Evolutionary conservation across 2,113 vertebrate genomes (phyloP), one percentile per base, ranked within the genome.

Genomic region (Paradisaea rubra): DNA sequence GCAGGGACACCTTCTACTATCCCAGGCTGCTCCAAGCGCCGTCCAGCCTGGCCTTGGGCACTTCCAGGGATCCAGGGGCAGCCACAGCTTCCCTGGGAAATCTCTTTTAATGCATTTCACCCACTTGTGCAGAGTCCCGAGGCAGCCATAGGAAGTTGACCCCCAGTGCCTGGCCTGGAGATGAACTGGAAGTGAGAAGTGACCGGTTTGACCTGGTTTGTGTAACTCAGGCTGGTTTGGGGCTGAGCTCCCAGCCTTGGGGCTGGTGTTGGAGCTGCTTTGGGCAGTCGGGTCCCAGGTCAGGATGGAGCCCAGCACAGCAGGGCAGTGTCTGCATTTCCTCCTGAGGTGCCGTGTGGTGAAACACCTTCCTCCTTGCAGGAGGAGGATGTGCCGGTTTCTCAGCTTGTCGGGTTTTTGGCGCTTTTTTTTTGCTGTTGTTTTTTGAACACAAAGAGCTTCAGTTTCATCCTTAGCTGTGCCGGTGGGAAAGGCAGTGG

Each of bases 211-310:
- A 31, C 25, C 35, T 30, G 45, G 17, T 22, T 78, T 3, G 3
- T 30, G 41, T 10, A 3, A 7, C n/a, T 73, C 1, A 0, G 59
- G 52, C 27, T 13, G 49, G 1, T 33, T 11, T 5, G 30, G 35
- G 35, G 52, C 23, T 39, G 31, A 30, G n/a, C 30, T 52, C 28
- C 45, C 6, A 13, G 44, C 33, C 13, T 10, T 0, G 1, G 19
- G 17, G 52, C 8, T 66, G 0, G 0, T 24, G 7, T 15, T 20
- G 68, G 42, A 14, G 5, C 37, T 35, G 37, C 52, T 37, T 25
- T 33, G 1, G 9, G 30, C n/a, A 2, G 4, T 16, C 1, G 2
- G 20, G 11, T 8, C 7, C 54, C 24, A 6, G 35, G 3, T 7
- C 17, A 45, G 69, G 52, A 16, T 9, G 17, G 27, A 50, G 68